Evolutionary conservation across 2,888 invertebrate genomes (phyloP).

Genomic region (Diarsia dahlii): DNA sequence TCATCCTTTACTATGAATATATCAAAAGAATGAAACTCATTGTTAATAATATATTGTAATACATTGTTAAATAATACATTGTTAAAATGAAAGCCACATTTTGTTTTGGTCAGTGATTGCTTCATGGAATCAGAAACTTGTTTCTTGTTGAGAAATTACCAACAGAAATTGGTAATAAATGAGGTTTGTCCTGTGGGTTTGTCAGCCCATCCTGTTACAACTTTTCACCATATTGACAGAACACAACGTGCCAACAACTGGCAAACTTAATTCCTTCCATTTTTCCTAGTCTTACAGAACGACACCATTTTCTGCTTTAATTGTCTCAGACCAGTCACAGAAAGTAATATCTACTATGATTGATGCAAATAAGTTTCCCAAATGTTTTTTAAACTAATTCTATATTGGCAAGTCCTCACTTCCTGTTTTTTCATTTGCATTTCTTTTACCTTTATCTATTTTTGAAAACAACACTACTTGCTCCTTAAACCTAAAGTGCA

Average conservation of each 20-base stretch:
- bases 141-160: too few relatives aligned
- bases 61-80: not conserved
- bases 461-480: slow-evolving; percentile 1
- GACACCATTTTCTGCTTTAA: not conserved
- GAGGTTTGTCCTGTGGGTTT: slow-evolving; percentile 1
- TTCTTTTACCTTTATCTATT: not conserved
- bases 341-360: not conserved
- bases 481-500: slow-evolving; percentile 25
- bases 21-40: not conserved
- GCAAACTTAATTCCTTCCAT: not conserved
- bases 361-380: not conserved
- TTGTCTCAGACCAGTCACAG: slow-evolving; percentile 29
- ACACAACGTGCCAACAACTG: not conserved
- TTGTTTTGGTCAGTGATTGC: too few relatives aligned
- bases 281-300: not conserved
- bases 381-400: not conserved
- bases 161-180: not conserved
- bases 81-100: not conserved
- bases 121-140: not conserved
- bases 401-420: not conserved
- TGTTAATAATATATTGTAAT: not conserved
- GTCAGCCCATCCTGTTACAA: slow-evolving; percentile 2
- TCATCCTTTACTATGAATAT: not conserved
- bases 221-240: not conserved
- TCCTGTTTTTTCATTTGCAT: not conserved